Base-by-base conservation (phyloP, 1,140 invertebrate species). In the Diachasma alloeum region DNA sequence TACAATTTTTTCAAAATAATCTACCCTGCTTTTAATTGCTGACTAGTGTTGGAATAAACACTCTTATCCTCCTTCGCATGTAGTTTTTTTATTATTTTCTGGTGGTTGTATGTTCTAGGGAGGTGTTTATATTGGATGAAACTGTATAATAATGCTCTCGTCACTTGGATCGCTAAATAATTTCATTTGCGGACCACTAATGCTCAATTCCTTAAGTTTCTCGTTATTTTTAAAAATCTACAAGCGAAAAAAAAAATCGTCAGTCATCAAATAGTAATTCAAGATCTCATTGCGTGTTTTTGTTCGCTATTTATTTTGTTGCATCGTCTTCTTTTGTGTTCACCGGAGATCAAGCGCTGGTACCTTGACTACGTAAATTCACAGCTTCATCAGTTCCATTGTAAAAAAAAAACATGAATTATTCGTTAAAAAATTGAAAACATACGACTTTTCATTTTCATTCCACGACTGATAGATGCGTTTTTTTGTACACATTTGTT, bases 101-200 rank as follows among this genome's bases (percentile, higher is more conserved):
- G 79, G 59, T 77, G 74, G 78, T 85, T 86, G 63, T 86, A 77
- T 84, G 83, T 84, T 86, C 81, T 84, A 85, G 83, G 83, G 78
- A 80, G 80, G 79, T 81, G 80, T 81, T 83, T 82, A 74, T 74
- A 72, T 80, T 80, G 82, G 83, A 84, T 81, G 80, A 83, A 76
- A 80, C 74, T 75, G 15, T 48, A 66, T 8, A 66, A 63, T 74
- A 74, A 63, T 71, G 68, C n/a, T 63, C 26, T 24, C 17, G 22
- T 63, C 66, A 39, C 15, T 68, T 39, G 66, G 66, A 39, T 37
- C 36, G 36, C 66, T 68, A 68, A 36, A 5, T 26, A 10, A 37
- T 17, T 53, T 53, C 15, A 15, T 68, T 37, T 37, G 36, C 66
- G 66, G 26, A 68, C 36, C 11, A 63, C 36, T 22, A 73, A 72